Base-by-base conservation (phyloP, 2,797 vertebrate genomes). In the Acestrorhynchus altus region DNA sequence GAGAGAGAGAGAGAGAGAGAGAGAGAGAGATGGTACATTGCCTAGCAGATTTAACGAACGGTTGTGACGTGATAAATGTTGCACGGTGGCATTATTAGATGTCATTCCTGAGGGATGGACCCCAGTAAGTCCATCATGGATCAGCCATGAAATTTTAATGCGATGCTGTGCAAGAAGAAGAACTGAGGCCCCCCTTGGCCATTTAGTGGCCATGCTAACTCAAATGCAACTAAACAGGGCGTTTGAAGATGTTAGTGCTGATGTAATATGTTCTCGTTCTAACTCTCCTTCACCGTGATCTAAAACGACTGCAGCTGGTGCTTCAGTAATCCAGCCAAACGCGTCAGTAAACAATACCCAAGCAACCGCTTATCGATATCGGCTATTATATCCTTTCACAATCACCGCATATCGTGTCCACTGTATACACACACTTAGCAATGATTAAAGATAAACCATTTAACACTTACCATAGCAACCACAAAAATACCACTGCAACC, bases 61-160 rank as follows among this genome's bases (percentile, higher is more conserved):
- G 76, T 83, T 61, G 26, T 66, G 79, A 76, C 24, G 76, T 73
- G 57, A 77, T 78, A 82, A 82, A 86, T 82, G 82, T 83, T 79
- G 69, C 82, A 72, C 68, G 56, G 54, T 80, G 79, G 70, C 75
- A 78, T 84, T 84, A 83, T 79, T 83, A 80, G 76, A 82, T 81
- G 77, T 76, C 77, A 77, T 46, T 84, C 77, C 63, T 26, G 28
- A 71, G 64, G 83, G 78, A 85, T 24, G 52, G 72, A 74, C 63
- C 77, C 72, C 78, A 66, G 74, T 70, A 72, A 64, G 61, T 78
- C 52, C 67, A 85, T 81, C 79, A 77, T 68, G 66, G 75, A 46
- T 75, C 64, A 11, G 61, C 74, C 77, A 77, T 79, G 80, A 67
- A 83, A 71, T 81, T 79, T 83, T 81, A 81, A 84, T 79, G 47